Base-by-base conservation (phyloP, 2,888 invertebrate genomes). In the Linnaemya vulpina region DNA sequence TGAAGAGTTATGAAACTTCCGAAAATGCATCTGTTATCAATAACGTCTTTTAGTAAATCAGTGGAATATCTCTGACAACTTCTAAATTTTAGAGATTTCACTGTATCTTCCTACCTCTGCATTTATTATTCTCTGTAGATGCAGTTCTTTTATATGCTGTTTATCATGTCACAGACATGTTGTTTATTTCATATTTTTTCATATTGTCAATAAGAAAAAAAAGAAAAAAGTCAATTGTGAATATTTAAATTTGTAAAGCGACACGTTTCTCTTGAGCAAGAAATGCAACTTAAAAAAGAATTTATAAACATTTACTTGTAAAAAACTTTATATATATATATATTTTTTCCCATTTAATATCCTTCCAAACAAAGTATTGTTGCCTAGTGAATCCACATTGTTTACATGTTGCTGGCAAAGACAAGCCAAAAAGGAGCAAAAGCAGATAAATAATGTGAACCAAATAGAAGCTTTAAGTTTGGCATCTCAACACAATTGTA, bases 201-300 rank as follows among this genome's bases (percentile, higher is more conserved):
- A 58, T 58, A 49, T 51, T 68, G 73, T 67, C 58, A 73, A 58
- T 67, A 77, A 5, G 17, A 75, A 30, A 62, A 25, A 38, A 65
- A 67, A 30, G 13, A 63, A 65, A 30, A 25, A 60, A 77, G 35
- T 58, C 70, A 83, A 65, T 75, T 76, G 60, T 79, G 63, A 75
- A 84, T 84, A 84, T 84, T 84, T 84, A 84, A 84, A 79, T 84
- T 79, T 63, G 70, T 79, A 71, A 79, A 49, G 75, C 83, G 70
- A 84, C 83, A 84, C 83, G 78, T 79, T 83, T 79, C 43, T n/a
- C 15, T 20, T 3, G 30, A 63, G 46, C 62, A 70, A 63, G 22
- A 62, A 62, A 63, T 78, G 53, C 40, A 51, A 68, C 74, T 74
- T 65, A 46, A 81, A 75, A 68, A 81, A 3, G 71, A 81, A 68